Percentiles rank a stretch among this genome's conserved stretches.
phyloP scores from a whole-genome alignment of 2,888 invertebrate genomes.

The Phengaris alcon region DNA sequence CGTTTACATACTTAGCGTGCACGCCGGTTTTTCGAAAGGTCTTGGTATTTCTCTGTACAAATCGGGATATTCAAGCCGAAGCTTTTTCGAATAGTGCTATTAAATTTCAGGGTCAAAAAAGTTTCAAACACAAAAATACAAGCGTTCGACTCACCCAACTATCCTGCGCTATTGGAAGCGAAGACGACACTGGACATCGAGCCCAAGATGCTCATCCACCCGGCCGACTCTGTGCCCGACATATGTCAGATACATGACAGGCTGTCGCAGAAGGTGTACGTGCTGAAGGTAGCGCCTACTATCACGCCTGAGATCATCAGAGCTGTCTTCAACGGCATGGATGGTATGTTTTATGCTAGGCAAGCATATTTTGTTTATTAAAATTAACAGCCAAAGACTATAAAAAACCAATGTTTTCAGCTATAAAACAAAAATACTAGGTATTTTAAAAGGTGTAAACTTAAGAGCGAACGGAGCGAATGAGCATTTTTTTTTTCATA shows the following conservation, averaged over 20 bases:
- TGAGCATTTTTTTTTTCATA: no score
- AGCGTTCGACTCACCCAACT: constrained; percentile 94
- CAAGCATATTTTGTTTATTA: not conserved
- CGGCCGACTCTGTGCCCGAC: constrained; percentile 63
- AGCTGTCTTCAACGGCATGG: constrained; percentile 85
- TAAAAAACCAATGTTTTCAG: no score
- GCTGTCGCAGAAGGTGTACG: constrained; percentile 90
- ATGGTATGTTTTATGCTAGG: constrained; percentile 49
- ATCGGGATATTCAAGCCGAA: not conserved
- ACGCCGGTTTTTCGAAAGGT: not conserved
- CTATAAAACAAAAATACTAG: no score
- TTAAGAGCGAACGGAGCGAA: no score
- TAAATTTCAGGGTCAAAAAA: constrained; percentile 83
- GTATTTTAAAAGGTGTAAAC: no score
- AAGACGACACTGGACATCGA: constrained; percentile 84
- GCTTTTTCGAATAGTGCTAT: not conserved
- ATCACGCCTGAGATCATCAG: constrained; percentile 88
- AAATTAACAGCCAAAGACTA: no score
- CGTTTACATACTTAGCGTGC: no score
- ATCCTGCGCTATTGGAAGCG: constrained; percentile 85
- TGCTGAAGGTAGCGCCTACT: constrained; percentile 93
- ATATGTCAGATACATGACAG: constrained; percentile 85
- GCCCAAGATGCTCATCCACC: constrained; percentile 74
- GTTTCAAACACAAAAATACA: constrained; percentile 85
- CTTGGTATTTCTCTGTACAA: no score